These are phyloP conservation scores for Platichthys stellatus DNA, from an alignment of 2,113 vertebrate genomes.

Conservation along the genomic window DNA sequence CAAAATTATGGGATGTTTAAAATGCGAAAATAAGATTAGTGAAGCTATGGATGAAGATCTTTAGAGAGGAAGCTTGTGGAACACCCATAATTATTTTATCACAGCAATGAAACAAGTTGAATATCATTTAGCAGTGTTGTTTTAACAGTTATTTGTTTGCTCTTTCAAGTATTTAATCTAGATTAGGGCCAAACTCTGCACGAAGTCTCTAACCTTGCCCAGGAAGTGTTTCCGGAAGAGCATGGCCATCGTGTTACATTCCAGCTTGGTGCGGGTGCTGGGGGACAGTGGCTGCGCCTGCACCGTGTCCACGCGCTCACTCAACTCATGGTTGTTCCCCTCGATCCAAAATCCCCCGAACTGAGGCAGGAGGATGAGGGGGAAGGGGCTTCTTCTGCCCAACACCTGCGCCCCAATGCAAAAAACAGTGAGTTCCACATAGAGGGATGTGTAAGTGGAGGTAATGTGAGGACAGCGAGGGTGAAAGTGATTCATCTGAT, in stretches of 20 bases:
- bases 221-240: conserved; percentile 95
- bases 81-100: neutral
- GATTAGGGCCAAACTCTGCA: too few species aligned
- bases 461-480: conserved; percentile 10
- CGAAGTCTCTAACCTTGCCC: conserved; percentile 85
- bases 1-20: too few species aligned
- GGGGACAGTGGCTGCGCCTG: conserved; percentile 79
- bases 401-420: conserved; percentile 85
- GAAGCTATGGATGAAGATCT: too few species aligned
- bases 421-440: neutral
- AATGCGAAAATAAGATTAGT: too few species aligned
- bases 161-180: too few species aligned
- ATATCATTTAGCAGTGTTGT: too few species aligned
- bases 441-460: neutral
- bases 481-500: neutral
- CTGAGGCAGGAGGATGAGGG: conserved; percentile 96
- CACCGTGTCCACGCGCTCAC: conserved; percentile 73
- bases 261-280: conserved; percentile 85
- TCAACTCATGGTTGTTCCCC: conserved; percentile 92
- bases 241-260: conserved; percentile 90
- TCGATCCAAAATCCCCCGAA: conserved; percentile 99
- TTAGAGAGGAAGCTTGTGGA: neutral
- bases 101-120: too few species aligned
- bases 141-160: too few species aligned
- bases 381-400: conserved; percentile 90